A percentile compares a stretch with the other conserved stretches of the same genome.
Evolutionary conservation across 2,888 invertebrate genomes (phyloP).

Genomic region (Eupithecia vulgata): DNA sequence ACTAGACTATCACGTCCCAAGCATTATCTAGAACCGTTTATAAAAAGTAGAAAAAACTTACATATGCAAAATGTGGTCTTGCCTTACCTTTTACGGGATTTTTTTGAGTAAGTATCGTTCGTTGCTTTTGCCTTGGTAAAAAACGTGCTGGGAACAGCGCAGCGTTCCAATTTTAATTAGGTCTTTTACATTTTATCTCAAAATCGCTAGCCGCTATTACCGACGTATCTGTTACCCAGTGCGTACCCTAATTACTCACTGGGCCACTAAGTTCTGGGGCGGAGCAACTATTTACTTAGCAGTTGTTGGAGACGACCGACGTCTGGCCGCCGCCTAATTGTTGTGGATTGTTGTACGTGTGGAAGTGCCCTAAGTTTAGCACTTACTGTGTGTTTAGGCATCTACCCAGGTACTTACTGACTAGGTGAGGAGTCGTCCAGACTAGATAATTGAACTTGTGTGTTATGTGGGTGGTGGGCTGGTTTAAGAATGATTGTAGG

Average conservation of each 20-base stretch:
- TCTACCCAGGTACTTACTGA: background rate
- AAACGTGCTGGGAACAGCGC: too few species aligned
- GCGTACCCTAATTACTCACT: slow-evolving; percentile 28
- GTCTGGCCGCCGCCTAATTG: slow-evolving; percentile 16
- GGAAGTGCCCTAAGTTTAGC: background rate
- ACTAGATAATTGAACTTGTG: background rate
- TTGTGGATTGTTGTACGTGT: slow-evolving; percentile 23
- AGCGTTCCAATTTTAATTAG: too few species aligned
- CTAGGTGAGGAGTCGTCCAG: background rate
- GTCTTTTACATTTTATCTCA: too few species aligned
- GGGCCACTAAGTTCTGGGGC: slow-evolving; percentile 19
- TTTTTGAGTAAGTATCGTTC: too few species aligned
- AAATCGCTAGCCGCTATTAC: too few species aligned
- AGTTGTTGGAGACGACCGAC: slow-evolving; percentile 10
- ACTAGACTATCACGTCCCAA: too few species aligned
- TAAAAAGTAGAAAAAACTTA: too few species aligned
- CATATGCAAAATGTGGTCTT: too few species aligned
- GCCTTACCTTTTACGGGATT: too few species aligned
- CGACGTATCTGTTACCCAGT: background rate
- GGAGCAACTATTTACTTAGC: slow-evolving; percentile 32
- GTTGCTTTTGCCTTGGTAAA: too few species aligned
- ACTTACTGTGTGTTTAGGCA: background rate
- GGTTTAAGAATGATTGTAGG: too few species aligned
- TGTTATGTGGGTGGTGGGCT: background rate
- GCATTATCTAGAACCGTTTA: too few species aligned